phyloP scores from a whole-genome alignment of 1,140 invertebrate genomes.

The Bombus cullumanus region DNA sequence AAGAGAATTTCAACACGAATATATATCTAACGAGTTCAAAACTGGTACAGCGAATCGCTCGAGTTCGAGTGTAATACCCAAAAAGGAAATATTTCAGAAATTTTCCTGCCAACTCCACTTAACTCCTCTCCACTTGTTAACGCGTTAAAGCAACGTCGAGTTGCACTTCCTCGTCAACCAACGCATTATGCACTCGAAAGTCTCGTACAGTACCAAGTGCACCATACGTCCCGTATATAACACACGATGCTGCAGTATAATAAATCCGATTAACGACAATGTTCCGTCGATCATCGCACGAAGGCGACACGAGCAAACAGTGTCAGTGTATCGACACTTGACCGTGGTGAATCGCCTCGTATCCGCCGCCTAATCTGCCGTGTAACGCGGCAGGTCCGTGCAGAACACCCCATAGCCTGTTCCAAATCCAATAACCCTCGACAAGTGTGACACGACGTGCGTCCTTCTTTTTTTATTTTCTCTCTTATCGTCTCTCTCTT shows the following conservation, averaged over 20 bases:
- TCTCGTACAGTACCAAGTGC: not conserved
- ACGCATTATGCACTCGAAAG: not conserved
- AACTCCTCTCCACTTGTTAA: too few species aligned
- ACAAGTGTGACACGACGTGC: conserved; percentile 76
- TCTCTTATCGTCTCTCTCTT: not conserved
- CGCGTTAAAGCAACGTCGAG: too few species aligned
- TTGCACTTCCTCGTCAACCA: not conserved
- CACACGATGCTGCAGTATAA: not conserved
- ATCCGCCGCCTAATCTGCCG: conserved; percentile 76
- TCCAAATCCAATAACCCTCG: conserved; percentile 79
- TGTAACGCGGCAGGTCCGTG: conserved; percentile 79
- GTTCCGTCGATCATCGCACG: not conserved
- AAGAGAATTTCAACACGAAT: too few species aligned
- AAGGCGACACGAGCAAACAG: conserved; percentile 23
- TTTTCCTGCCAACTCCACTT: too few species aligned
- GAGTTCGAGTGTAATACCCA: too few species aligned
- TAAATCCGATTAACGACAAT: conserved; percentile 3
- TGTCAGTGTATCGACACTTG: conserved; percentile 71
- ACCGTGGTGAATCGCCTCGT: conserved; percentile 74
- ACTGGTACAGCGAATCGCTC: too few species aligned
- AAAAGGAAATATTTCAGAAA: too few species aligned
- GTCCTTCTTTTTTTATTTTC: conserved; percentile 40
- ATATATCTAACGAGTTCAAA: too few species aligned
- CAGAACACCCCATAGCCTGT: conserved; percentile 56
- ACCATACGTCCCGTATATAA: not conserved